Percentiles rank a stretch among this genome's conserved stretches.
These are phyloP conservation scores for Galagoides demidoff DNA, from an alignment of 2,797 vertebrate genomes.

Conservation along the genomic window DNA sequence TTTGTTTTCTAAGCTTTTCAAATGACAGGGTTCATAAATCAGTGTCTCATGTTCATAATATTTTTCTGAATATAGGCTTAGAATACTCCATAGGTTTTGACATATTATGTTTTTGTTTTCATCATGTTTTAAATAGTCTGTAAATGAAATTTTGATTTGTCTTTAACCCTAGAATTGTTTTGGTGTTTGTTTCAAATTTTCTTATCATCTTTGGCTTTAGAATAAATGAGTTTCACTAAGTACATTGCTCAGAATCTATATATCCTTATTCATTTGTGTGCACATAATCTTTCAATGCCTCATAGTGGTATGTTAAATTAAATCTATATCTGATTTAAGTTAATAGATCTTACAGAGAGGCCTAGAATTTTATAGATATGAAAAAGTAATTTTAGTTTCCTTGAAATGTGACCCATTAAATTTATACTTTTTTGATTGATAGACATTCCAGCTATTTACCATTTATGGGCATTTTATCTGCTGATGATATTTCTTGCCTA, in stretches of 20 bases:
- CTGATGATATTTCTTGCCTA: neutral
- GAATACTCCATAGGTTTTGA: neutral
- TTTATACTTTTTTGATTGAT: neutral
- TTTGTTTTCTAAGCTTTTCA: neutral
- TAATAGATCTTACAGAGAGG: neutral
- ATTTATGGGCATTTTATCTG: neutral
- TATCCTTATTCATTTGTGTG: neutral
- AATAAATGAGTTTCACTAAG: neutral
- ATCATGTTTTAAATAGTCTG: neutral
- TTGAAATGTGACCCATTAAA: neutral
- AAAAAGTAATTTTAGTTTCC: neutral
- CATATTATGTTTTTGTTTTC: neutral
- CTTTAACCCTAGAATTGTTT: neutral
- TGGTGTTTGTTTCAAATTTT: neutral
- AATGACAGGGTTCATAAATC: neutral
- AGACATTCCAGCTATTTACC: neutral
- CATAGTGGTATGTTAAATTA: neutral
- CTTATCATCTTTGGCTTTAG: neutral
- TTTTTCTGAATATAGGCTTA: neutral
- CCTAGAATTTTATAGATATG: neutral
- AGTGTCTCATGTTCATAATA: neutral
- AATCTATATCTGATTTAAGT: neutral
- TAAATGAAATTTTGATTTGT: neutral
- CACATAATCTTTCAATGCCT: neutral
- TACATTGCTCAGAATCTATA: neutral